A percentile compares a stretch with the other conserved stretches of the same genome.
phyloP scores from a whole-genome alignment of 1,140 invertebrate genomes.

The Metaphire vulgaris region DNA sequence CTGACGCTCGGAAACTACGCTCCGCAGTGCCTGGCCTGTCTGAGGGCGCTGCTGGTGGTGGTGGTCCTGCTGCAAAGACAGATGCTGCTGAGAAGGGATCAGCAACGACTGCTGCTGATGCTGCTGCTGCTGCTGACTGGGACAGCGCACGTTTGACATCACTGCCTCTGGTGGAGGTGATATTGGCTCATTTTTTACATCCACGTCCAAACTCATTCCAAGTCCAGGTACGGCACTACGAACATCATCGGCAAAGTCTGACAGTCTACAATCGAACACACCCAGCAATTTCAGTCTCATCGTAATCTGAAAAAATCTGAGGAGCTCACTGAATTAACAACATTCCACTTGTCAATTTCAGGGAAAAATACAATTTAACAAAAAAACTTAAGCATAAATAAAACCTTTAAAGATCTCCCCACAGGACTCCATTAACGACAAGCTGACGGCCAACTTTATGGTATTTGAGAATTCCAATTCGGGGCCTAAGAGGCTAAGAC shows the following conservation, averaged over 20 bases:
- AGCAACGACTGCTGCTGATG: not conserved
- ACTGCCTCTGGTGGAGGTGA: not conserved
- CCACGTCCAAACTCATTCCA: not conserved
- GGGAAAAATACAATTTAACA: not conserved
- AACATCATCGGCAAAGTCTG: not conserved
- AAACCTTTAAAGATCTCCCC: no score
- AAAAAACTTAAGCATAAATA: not conserved
- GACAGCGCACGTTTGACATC: not conserved
- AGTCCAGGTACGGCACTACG: not conserved
- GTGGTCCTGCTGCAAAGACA: not conserved
- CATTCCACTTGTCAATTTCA: no score
- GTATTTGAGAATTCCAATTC: no score
- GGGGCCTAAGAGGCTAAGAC: no score
- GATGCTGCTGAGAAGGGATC: slow-evolving; percentile 1
- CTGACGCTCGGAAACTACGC: not conserved
- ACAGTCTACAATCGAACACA: not conserved
- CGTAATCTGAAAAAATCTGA: not conserved
- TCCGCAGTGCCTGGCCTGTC: not conserved
- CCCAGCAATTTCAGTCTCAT: not conserved
- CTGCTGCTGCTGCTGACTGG: not conserved
- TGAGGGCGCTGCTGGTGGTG: not conserved
- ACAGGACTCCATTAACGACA: not conserved
- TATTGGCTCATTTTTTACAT: not conserved
- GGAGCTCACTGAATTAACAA: not conserved
- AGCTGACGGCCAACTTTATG: not conserved